phyloP scores from a whole-genome alignment of 2,888 invertebrate species.

The Cataglyphis livida region DNA sequence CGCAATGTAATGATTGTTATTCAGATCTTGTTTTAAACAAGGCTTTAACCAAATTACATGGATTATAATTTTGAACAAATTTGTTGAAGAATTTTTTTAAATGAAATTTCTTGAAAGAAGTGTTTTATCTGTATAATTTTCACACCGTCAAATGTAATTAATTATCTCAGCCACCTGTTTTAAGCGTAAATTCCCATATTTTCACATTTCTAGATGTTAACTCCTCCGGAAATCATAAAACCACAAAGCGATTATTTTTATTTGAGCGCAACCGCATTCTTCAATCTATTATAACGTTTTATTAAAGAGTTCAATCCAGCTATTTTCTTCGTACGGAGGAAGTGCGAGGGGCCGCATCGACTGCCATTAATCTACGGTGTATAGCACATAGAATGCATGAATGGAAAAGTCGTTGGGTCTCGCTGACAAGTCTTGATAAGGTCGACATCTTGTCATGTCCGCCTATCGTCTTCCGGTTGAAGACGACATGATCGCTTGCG shows the following conservation, averaged over 20 bases:
- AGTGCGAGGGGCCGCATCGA: constrained; percentile 1
- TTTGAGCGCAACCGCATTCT: neutral
- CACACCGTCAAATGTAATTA: neutral
- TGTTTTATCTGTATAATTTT: neutral
- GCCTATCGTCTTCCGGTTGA: constrained; percentile 36
- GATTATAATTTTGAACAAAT: neutral
- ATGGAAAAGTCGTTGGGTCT: constrained; percentile 44
- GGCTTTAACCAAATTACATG: neutral
- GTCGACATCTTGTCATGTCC: constrained; percentile 21
- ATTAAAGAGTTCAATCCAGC: constrained; percentile 24
- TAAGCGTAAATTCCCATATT: neutral
- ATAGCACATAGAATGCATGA: neutral
- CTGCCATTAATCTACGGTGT: constrained; percentile 13
- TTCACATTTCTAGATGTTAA: neutral
- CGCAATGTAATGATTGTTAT: neutral
- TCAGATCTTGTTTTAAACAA: neutral
- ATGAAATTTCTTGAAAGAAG: neutral
- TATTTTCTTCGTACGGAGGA: constrained; percentile 29
- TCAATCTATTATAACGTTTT: constrained; percentile 20
- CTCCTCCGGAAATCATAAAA: constrained; percentile 13
- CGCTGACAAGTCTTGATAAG: constrained; percentile 31
- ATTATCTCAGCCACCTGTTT: neutral
- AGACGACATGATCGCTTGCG: constrained; percentile 46
- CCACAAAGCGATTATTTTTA: constrained; percentile 4
- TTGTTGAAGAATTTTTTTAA: neutral